Evolutionary conservation across 2,888 invertebrate genomes (phyloP).

Genomic region (Hipparchia semele): DNA sequence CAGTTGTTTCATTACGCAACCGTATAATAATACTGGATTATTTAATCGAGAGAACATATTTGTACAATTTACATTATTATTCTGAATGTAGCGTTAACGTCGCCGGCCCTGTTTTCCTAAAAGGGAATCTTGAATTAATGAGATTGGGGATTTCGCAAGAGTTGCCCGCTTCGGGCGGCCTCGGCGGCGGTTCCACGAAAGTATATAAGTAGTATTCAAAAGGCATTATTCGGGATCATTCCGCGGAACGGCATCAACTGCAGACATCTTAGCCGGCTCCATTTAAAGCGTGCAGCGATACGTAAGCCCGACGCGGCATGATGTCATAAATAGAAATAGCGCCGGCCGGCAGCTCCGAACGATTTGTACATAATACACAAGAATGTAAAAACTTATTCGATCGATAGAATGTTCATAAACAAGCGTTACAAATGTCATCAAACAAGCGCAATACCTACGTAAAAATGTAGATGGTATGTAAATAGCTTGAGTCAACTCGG

Average conservation of each 20-base stretch:
- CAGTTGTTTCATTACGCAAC: slow-evolving; percentile 41
- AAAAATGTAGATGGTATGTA: slow-evolving; percentile 12
- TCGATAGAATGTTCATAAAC: slow-evolving; percentile 14
- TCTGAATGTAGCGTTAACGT: slow-evolving; percentile 60
- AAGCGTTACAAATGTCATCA: slow-evolving; percentile 14
- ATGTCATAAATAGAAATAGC: slow-evolving; percentile 85
- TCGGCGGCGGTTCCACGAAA: slow-evolving; percentile 62
- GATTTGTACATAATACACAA: slow-evolving; percentile 64
- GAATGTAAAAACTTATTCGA: slow-evolving; percentile 25
- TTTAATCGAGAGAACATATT: slow-evolving; percentile 48
- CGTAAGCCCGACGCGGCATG: slow-evolving; percentile 82
- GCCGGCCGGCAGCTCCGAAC: slow-evolving; percentile 66
- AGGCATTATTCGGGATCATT: slow-evolving; percentile 78
- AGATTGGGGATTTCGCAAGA: slow-evolving; percentile 72
- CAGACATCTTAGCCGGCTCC: slow-evolving; percentile 80
- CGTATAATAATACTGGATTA: slow-evolving; percentile 34
- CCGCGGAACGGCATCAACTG: slow-evolving; percentile 80
- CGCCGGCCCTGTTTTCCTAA: slow-evolving; percentile 68
- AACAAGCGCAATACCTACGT: slow-evolving; percentile 15
- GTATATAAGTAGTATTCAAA: slow-evolving; percentile 59
- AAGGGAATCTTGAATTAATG: slow-evolving; percentile 80
- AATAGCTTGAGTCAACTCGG: slow-evolving; percentile 7
- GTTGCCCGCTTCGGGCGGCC: slow-evolving; percentile 61
- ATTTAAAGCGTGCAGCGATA: slow-evolving; percentile 84
- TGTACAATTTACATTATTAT: slow-evolving; percentile 59